Conservation (phyloP, 2,113 vertebrate genomes). For the Stigmatopora nigra region DNA sequence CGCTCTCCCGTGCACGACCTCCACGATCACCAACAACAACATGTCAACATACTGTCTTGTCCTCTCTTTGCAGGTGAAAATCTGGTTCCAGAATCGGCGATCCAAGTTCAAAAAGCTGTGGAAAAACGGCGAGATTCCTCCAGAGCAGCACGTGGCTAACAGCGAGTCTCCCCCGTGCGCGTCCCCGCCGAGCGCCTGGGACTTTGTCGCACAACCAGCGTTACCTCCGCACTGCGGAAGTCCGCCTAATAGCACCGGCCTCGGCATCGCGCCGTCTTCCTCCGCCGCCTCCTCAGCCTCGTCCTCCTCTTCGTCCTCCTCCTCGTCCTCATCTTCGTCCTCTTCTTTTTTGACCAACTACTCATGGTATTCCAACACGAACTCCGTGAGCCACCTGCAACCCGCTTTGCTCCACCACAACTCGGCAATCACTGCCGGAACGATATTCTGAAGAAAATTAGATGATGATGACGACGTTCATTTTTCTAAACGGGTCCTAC, state of each 20-base stretch:
- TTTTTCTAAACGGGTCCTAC: slow-evolving; percentile 40
- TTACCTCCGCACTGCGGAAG: slow-evolving; percentile 75
- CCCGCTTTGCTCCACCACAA: slow-evolving; percentile 76
- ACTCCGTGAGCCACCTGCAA: slow-evolving; percentile 76
- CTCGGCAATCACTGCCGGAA: slow-evolving; percentile 78
- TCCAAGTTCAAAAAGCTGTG: slow-evolving; percentile 98
- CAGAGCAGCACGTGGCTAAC: slow-evolving; percentile 78
- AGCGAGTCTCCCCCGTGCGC: slow-evolving; percentile 79
- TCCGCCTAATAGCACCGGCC: slow-evolving; percentile 54
- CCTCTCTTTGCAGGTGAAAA: slow-evolving; percentile 78
- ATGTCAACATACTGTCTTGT: neutral
- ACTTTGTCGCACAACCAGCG: slow-evolving; percentile 77
- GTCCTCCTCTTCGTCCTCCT: neutral
- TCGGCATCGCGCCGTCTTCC: neutral
- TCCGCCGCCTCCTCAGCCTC: neutral
- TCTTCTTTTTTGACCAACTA: slow-evolving; percentile 86
- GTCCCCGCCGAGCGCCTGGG: slow-evolving; percentile 82
- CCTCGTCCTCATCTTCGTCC: slow-evolving; percentile 47
- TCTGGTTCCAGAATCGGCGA: slow-evolving; percentile 93
- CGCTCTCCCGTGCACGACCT: no score
- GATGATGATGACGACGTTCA: slow-evolving; percentile 40
- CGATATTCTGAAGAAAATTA: slow-evolving; percentile 77
- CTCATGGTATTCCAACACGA: slow-evolving; percentile 86
- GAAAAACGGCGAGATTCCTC: slow-evolving; percentile 91
- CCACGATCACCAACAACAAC: neutral